A percentile compares a stretch with the other conserved stretches of the same genome.
Conservation (phyloP, 2,797 vertebrate species). For the Ceryle rudis region DNA sequence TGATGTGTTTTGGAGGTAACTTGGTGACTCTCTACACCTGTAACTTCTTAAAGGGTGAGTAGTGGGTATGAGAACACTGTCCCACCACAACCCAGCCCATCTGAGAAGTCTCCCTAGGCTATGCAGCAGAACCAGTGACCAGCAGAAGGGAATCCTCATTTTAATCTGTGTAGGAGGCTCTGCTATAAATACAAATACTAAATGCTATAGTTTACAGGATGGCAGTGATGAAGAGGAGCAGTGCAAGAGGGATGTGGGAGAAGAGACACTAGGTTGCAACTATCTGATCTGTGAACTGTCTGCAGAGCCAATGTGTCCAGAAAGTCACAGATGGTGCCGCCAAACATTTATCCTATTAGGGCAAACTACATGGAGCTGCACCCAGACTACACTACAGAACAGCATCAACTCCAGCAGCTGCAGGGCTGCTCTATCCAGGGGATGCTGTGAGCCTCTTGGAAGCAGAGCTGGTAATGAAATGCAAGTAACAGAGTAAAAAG, state of each 20-base stretch:
- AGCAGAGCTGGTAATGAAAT: not conserved
- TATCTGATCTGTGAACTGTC: not conserved
- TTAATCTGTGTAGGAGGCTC: not conserved
- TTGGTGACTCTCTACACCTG: not conserved
- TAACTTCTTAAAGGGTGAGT: not conserved
- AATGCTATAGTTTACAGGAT: not conserved
- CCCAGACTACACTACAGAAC: not conserved
- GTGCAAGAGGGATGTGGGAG: not conserved
- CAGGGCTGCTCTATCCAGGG: not conserved
- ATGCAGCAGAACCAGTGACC: not conserved
- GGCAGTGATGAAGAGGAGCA: not conserved
- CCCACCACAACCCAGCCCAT: not conserved
- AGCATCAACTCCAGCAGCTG: not conserved
- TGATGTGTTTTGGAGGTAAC: not conserved
- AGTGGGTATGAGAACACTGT: not conserved
- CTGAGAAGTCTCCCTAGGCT: not conserved
- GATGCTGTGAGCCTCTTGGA: not conserved
- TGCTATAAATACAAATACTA: not conserved
- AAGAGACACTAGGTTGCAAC: not conserved
- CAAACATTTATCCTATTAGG: not conserved
- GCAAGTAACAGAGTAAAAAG: not conserved
- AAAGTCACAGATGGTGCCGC: rapidly evolving
- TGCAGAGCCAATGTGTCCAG: not conserved
- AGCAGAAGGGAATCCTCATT: not conserved
- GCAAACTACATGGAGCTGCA: not conserved